These are phyloP conservation scores for Sebastes fasciatus DNA, from an alignment of 2,113 vertebrate genomes.

Conservation along the genomic window DNA sequence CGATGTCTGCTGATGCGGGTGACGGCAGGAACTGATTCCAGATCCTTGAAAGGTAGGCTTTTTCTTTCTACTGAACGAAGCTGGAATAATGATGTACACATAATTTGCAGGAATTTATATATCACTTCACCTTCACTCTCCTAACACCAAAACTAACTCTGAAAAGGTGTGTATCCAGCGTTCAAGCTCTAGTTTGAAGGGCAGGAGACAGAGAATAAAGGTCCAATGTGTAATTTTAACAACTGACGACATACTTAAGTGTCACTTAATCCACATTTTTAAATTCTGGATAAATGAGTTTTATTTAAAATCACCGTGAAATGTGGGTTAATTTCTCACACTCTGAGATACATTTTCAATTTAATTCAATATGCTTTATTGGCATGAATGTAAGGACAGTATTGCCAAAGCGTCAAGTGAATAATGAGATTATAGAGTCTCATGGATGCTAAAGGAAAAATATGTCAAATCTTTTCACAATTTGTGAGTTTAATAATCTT, in stretches of 20 bases:
- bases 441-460: neutral
- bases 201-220: neutral
- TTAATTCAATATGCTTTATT: too few relatives aligned
- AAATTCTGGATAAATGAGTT: neutral
- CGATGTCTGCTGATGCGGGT: neutral
- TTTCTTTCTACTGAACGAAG: neutral
- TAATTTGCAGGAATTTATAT: neutral
- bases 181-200: neutral
- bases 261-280: neutral
- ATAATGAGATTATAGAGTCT: too few relatives aligned
- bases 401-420: too few relatives aligned
- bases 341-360: neutral
- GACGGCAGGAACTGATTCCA: constrained; percentile 1
- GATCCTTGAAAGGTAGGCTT: constrained; percentile 49
- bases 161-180: neutral
- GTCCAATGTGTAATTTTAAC: neutral
- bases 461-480: neutral
- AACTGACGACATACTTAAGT: neutral
- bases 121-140: neutral
- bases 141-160: neutral
- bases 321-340: neutral
- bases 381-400: too few relatives aligned
- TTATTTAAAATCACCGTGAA: neutral
- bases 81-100: neutral
- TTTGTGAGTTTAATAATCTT: neutral